Base-by-base conservation (phyloP, 2,113 vertebrate genomes). In the Phyllostomus discolor region DNA sequence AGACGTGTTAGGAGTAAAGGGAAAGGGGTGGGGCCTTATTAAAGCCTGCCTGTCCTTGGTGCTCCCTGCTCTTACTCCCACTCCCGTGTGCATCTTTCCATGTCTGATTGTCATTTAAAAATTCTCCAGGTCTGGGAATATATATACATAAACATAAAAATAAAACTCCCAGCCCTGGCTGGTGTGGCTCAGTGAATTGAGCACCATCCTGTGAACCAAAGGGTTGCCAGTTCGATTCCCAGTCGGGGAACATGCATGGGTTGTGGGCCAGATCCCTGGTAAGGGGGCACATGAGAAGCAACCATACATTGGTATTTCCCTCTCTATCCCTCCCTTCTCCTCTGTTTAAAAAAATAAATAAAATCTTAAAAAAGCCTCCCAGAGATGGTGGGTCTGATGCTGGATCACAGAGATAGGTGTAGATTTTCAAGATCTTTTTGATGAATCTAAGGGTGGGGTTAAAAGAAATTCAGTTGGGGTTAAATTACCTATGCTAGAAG, bases 1-100 rank as follows among this genome's bases (percentile, higher is more conserved):
- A 72, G 88, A 70, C 24, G 26, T 90, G 46, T n/a, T 62, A 97
- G 79, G 84, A 97, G 48, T 88, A 90, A 89, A 82, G 52, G 69
- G 83, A 69, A 75, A 93, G n/a, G 41, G 28, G 7, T 57, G 17
- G 43, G 31, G 67, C 38, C 72, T 82, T 91, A 69, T 72, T 91
- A 81, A 97, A 93, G 66, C 57, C 26, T 80, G 10, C 24, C 24
- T 6, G 1, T 88, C 2, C 4, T 57, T 17, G 41, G 31, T 92
- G 50, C 15, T 31, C 19, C 7, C 31, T 82, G 9, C 11, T 50
- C 19, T n/a, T 24, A 38, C 16, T 79, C 50, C 15, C 5, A 31
- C 80, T 91, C 22, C 20, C 57, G 24, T 10, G 62, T 92, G 24
- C 64, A 17, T 26, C 16, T 93, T 16, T 78, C 19, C 16, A 3